Conservation (phyloP, 2,888 invertebrate species). For the Encarsia formosa region DNA sequence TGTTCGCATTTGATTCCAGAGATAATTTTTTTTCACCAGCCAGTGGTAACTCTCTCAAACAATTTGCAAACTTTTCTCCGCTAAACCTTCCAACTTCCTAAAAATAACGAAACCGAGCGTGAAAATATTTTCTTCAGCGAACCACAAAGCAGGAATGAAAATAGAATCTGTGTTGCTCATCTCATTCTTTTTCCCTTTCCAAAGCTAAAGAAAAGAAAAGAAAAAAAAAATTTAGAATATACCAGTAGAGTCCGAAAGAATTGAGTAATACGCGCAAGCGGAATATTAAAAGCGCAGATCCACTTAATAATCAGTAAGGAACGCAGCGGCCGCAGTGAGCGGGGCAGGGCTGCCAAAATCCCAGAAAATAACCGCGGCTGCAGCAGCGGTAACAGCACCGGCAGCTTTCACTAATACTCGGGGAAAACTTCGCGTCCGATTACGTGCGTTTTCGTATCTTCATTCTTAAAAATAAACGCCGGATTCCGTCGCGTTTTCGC, state of each 20-base stretch:
- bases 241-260: not conserved
- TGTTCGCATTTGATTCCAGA: no score
- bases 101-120: conserved; percentile 18
- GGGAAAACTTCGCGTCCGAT: conserved; percentile 18
- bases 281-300: not conserved
- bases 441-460: conserved; percentile 12
- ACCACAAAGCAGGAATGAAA: conserved; percentile 19
- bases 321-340: no score
- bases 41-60: no score
- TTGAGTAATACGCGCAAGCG: no score
- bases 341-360: conserved; percentile 15
- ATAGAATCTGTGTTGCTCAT: conserved; percentile 24
- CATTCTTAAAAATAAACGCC: conserved; percentile 13
- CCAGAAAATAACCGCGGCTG: conserved; percentile 18
- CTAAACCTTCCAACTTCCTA: conserved; percentile 8
- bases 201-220: not conserved
- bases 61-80: no score
- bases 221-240: not conserved
- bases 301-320: conserved; percentile 19
- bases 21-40: no score
- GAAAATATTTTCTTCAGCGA: conserved; percentile 23
- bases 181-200: conserved; percentile 12
- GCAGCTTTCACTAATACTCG: not conserved
- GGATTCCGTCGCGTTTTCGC: conserved; percentile 9
- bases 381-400: not conserved